Conservation (phyloP, 2,888 invertebrate genomes). For the Tigriopus californicus region DNA sequence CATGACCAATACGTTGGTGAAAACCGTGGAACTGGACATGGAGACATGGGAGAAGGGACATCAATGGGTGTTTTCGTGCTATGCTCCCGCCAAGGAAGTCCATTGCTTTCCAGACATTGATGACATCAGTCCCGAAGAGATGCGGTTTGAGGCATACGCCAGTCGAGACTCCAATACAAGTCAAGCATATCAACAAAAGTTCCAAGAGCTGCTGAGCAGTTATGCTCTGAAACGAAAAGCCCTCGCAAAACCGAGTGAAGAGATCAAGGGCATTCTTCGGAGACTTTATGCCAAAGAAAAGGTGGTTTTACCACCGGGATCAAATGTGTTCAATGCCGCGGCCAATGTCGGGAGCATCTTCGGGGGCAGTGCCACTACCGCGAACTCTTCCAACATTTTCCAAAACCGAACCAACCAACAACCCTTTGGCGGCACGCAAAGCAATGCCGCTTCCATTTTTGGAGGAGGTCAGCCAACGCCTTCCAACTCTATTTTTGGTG, state of each 20-base stretch:
- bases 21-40: constrained; percentile 8
- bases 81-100: constrained; percentile 6
- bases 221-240: background rate
- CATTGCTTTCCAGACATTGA: constrained; percentile 1
- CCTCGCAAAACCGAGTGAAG: background rate
- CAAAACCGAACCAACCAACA: too few relatives aligned
- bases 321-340: background rate
- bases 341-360: background rate
- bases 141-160: background rate
- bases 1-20: background rate
- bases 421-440: background rate
- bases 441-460: background rate
- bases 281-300: background rate
- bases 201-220: background rate
- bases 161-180: background rate
- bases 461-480: background rate
- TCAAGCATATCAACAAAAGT: background rate
- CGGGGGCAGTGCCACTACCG: background rate
- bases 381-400: too few relatives aligned
- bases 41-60: background rate
- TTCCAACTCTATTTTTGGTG: background rate
- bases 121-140: constrained; percentile 12
- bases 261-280: background rate
- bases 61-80: constrained; percentile 13
- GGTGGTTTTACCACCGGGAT: background rate